Base-by-base conservation (phyloP, 1,140 invertebrate genomes). In the Bombus difficillimus region DNA sequence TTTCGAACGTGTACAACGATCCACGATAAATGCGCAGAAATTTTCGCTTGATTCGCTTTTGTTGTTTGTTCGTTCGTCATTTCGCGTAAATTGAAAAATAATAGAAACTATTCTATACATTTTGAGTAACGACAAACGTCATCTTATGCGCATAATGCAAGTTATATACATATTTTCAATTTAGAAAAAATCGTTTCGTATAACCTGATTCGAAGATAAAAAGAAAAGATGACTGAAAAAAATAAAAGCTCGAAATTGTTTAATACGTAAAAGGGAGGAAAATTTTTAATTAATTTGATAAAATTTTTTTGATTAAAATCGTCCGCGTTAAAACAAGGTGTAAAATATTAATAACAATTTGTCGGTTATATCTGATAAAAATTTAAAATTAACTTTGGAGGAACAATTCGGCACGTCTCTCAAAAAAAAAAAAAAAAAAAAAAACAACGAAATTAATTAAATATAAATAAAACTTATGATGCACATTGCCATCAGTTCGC, bases 121-220 rank as follows among this genome's bases (percentile, higher is more conserved):
- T 53, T 53, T 8, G 0, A 22, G 47, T 5, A 53, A 22, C 47
- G 1, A 22, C 0, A 22, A 53, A 53, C 3, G 5, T 53, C 47
- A 53, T 22, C 18, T 53, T 53, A 8, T 2, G 18, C 0, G 5
- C 1, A 22, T 22, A 22, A 53, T 53, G 2, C 1, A 53, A 53
- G 47, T 53, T 53, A 6, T 18, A 53, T 53, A 22, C 5, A 6
- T 53, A 53, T 22, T 22, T 53, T 22, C 18, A 53, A 53, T 53
- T 53, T 22, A 18, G 47, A 53, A 8, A 22, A 53, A 53, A 53
- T 0, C 18, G 0, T 53, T 53, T 53, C 47, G 47, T 8, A 6
- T 8, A 22, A 53, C 0, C 18, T 0, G 47, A 53, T 22, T 5
- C 47, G 47, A 22, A 6, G 47, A 0, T 6, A 53, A 0, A 22